Evolutionary conservation across 92 coral and sea anemone species (phyloP).

Genomic region (Parazoanthus swiftii): DNA sequence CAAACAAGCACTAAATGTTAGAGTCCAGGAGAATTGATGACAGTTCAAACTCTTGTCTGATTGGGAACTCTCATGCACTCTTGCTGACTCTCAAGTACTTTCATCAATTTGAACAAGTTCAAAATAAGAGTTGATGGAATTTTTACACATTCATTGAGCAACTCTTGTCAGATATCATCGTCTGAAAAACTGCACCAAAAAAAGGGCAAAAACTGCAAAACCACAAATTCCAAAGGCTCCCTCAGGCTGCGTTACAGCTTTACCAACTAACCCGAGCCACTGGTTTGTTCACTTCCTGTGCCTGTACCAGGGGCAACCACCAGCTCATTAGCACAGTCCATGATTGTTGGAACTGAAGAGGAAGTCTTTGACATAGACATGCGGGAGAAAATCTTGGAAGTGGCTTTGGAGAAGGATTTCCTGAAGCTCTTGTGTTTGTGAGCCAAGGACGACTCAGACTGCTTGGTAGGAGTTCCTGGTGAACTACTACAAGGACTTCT

Average conservation of each 20-base stretch:
- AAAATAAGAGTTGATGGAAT: too few species aligned
- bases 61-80: too few species aligned
- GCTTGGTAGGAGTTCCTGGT: constrained; percentile 63
- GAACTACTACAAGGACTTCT: constrained; percentile 47
- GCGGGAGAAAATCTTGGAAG: constrained; percentile 86
- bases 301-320: constrained; percentile 73
- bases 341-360: constrained; percentile 9
- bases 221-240: too few species aligned
- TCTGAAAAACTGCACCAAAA: too few species aligned
- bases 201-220: too few species aligned
- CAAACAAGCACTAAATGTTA: not conserved
- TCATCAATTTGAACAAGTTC: too few species aligned
- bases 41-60: too few species aligned
- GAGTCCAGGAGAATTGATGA: too few species aligned
- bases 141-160: too few species aligned
- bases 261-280: constrained; percentile 48
- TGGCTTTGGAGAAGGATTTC: constrained; percentile 85
- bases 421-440: constrained; percentile 85
- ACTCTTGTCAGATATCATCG: too few species aligned
- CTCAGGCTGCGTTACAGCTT: too few species aligned
- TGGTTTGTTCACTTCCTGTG: constrained; percentile 69
- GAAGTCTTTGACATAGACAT: constrained; percentile 65
- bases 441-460: constrained; percentile 62
- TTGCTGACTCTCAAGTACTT: too few species aligned
- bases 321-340: constrained; percentile 60